A percentile compares a stretch with the other conserved stretches of the same genome.
phyloP scores from a whole-genome alignment of 1,140 invertebrate species.

The Saccostrea glomerata region DNA sequence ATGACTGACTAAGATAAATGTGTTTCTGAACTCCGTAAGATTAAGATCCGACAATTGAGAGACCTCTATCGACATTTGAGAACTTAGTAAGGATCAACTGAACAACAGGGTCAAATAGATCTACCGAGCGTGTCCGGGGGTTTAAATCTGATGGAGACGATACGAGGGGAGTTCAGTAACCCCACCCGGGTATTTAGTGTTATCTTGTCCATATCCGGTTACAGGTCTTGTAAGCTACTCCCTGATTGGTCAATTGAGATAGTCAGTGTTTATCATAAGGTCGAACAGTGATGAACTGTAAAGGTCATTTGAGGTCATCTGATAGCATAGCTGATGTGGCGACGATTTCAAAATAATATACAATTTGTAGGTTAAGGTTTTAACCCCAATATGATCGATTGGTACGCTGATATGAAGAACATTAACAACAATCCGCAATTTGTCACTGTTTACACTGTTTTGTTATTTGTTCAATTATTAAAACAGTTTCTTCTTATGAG shows the following conservation, averaged over 20 bases:
- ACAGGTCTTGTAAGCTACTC: neutral
- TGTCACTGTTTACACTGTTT: no score
- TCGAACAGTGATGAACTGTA: no score
- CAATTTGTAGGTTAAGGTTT: no score
- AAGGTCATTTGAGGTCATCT: no score
- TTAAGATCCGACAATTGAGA: neutral
- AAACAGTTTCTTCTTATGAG: no score
- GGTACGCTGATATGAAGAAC: no score
- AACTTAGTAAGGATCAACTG: neutral
- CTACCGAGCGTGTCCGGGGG: neutral
- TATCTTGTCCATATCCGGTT: constrained; percentile 27
- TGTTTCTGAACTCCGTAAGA: neutral
- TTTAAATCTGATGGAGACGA: neutral
- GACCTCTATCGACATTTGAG: neutral
- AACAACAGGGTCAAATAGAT: neutral
- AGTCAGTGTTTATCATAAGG: no score
- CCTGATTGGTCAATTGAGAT: neutral
- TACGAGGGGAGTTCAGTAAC: constrained; percentile 2
- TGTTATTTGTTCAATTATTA: no score
- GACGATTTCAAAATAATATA: no score
- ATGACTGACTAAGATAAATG: constrained; percentile 9
- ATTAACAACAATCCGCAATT: no score
- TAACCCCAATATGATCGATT: no score
- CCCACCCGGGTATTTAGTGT: constrained; percentile 8
- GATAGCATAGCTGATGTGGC: no score